Percentiles rank a stretch among this genome's conserved stretches.
Conservation (phyloP, 2,797 vertebrate species). For the Dendrocincla fuliginosa region DNA sequence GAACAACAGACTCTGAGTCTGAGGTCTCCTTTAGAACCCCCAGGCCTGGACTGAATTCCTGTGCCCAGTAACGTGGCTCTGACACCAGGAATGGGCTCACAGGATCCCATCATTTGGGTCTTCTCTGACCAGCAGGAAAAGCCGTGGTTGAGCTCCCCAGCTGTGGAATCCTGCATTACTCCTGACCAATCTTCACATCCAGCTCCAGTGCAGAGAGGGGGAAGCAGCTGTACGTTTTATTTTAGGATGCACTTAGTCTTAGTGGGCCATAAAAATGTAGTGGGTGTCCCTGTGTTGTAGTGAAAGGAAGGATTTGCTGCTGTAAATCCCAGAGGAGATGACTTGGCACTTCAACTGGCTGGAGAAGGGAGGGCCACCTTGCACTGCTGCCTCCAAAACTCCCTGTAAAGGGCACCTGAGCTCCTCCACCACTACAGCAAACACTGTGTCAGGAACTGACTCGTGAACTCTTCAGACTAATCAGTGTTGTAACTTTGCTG, state of each 20-base stretch:
- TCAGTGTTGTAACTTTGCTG: background rate
- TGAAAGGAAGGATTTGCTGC: background rate
- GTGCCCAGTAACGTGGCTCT: background rate
- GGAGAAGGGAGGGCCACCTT: background rate
- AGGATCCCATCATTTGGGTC: background rate
- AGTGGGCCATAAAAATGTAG: background rate
- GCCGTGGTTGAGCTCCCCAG: background rate
- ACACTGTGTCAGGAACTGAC: background rate
- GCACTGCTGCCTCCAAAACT: background rate
- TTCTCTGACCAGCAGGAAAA: background rate
- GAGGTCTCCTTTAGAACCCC: background rate
- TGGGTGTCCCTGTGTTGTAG: background rate
- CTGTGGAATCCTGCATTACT: background rate
- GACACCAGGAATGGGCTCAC: background rate
- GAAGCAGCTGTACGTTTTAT: background rate
- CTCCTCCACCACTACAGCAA: background rate
- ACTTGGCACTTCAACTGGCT: background rate
- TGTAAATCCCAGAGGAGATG: background rate
- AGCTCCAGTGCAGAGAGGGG: background rate
- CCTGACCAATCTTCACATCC: background rate
- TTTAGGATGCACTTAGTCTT: background rate
- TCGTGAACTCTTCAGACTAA: background rate
- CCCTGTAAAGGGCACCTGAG: background rate
- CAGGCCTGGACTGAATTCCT: background rate
- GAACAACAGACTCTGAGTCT: background rate